A percentile compares a stretch with the other conserved stretches of the same genome.
phyloP scores from a whole-genome alignment of 2,113 vertebrate species.

The Micronycteris hirsuta region DNA sequence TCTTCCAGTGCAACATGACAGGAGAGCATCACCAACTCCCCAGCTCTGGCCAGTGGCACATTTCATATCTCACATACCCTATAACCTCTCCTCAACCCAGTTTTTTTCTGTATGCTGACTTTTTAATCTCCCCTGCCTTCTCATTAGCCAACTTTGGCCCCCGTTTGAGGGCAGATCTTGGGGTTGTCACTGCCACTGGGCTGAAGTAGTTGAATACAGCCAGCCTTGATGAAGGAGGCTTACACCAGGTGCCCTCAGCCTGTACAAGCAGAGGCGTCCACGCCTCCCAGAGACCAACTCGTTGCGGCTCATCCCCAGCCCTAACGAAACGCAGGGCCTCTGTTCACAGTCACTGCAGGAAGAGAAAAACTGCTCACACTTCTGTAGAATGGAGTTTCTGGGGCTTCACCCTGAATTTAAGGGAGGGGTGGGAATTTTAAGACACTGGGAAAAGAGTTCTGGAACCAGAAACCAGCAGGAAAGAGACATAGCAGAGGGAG shows the following conservation, averaged over 20 bases:
- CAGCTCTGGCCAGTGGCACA: background rate
- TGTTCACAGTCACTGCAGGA: background rate
- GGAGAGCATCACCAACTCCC: background rate
- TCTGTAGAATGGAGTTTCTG: background rate
- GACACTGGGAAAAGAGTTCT: background rate
- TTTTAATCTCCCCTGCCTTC: background rate
- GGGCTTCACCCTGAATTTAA: background rate
- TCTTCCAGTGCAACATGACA: background rate
- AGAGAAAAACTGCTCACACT: background rate
- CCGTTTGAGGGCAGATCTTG: background rate
- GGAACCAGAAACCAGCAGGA: background rate
- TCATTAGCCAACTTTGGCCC: background rate
- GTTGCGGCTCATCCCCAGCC: background rate
- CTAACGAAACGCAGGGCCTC: background rate
- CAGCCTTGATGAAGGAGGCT: background rate
- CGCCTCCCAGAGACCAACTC: background rate
- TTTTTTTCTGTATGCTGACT: background rate
- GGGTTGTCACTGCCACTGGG: background rate
- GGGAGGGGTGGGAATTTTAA: background rate
- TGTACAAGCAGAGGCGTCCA: background rate
- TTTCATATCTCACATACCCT: background rate
- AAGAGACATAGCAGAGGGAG: background rate
- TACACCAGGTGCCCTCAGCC: background rate
- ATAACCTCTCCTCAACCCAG: background rate
- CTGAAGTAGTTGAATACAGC: background rate